Conservation (phyloP, 2,888 invertebrate species). For the Athalia cordata region DNA sequence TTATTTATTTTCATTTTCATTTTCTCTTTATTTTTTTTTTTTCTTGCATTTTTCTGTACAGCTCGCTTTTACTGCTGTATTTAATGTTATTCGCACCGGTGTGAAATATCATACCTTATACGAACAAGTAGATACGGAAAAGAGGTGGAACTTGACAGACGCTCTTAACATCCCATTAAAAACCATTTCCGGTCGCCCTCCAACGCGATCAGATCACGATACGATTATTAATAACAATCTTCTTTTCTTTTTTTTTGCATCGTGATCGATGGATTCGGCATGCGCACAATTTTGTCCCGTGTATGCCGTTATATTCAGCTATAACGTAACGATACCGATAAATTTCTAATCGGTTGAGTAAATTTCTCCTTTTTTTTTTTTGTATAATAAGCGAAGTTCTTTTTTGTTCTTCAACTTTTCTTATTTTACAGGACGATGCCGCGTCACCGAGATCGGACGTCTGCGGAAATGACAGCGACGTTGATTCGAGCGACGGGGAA, state of each 20-base stretch:
- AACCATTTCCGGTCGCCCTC: constrained; percentile 36
- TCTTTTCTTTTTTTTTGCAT: background rate
- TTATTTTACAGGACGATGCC: constrained; percentile 66
- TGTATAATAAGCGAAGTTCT: no score
- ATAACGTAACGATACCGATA: no score
- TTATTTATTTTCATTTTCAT: background rate
- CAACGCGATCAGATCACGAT: background rate
- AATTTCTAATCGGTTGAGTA: background rate
- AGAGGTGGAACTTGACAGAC: background rate
- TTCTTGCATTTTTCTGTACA: background rate
- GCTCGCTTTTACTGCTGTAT: background rate
- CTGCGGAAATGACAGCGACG: constrained; percentile 70
- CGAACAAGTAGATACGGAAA: constrained; percentile 1
- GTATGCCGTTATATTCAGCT: no score
- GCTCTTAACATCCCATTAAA: constrained; percentile 16
- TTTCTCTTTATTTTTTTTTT: background rate
- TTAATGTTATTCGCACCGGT: constrained; percentile 25
- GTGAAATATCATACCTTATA: constrained; percentile 35
- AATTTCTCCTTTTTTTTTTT: background rate
- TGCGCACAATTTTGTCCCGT: no score
- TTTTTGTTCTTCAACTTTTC: background rate
- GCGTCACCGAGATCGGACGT: constrained; percentile 69
- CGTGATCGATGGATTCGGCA: background rate
- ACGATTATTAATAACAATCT: background rate
- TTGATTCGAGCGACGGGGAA: constrained; percentile 70